Percentiles rank a stretch among this genome's conserved stretches.
phyloP scores from a whole-genome alignment of 2,113 vertebrate species.

The Madoqua kirkii region DNA sequence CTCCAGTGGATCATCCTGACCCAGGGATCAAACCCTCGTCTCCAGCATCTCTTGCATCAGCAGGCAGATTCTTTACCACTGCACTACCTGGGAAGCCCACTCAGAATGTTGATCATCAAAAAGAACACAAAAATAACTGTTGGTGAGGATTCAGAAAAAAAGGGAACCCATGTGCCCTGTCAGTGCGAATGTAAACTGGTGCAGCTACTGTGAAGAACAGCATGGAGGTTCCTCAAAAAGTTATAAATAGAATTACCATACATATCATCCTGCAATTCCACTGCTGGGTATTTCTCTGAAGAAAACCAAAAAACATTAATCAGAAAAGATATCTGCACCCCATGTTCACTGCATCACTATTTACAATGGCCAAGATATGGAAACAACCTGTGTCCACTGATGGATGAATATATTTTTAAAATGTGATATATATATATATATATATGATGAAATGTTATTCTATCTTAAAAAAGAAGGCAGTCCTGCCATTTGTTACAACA shows the following conservation, averaged over 20 bases:
- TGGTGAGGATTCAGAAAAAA: neutral
- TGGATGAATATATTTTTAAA: neutral
- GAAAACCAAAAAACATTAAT: neutral
- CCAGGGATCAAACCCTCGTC: neutral
- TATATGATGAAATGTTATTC: neutral
- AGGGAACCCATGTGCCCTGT: rapidly evolving
- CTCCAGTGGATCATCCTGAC: neutral
- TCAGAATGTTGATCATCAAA: neutral
- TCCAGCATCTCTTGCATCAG: neutral
- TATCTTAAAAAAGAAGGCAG: neutral
- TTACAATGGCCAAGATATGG: neutral
- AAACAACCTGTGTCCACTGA: neutral
- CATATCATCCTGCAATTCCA: too few relatives aligned
- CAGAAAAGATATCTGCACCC: neutral
- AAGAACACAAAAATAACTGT: neutral
- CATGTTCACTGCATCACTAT: too few relatives aligned
- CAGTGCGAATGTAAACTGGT: too few relatives aligned
- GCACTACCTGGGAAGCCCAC: neutral
- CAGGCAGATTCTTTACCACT: neutral
- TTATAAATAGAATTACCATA: neutral
- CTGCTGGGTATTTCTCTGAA: neutral
- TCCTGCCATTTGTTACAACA: neutral
- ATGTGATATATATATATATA: too few relatives aligned
- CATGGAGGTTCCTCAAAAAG: neutral
- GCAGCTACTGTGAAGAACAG: too few relatives aligned